Percentiles rank a stretch among this genome's conserved stretches.
These are phyloP conservation scores for Amphipoea oculea DNA, from an alignment of 2,888 invertebrate genomes.

Conservation along the genomic window DNA sequence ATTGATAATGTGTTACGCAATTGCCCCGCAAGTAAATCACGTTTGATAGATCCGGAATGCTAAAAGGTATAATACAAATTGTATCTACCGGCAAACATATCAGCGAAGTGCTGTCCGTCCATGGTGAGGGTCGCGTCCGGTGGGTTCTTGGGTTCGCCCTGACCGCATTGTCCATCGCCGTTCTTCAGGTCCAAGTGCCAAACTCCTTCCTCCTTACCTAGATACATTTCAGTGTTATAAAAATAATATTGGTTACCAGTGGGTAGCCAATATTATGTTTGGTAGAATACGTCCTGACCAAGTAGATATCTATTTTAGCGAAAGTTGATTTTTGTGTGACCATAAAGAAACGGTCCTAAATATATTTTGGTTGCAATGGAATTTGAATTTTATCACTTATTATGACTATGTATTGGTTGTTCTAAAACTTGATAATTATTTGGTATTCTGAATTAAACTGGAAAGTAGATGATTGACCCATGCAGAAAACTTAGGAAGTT, in stretches of 20 bases:
- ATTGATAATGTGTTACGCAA: too few relatives aligned
- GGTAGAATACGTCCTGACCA: too few relatives aligned
- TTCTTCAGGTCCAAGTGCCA: slow-evolving; percentile 98
- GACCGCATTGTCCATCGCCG: slow-evolving; percentile 94
- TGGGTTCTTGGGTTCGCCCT: slow-evolving; percentile 92
- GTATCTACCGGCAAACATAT: slow-evolving; percentile 93
- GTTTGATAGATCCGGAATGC: not conserved
- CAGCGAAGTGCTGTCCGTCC: slow-evolving; percentile 94
- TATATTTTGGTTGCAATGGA: not conserved
- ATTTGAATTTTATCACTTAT: not conserved
- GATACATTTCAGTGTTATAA: not conserved
- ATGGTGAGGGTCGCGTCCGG: slow-evolving; percentile 96
- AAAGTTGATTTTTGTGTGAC: not conserved
- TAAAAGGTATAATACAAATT: not conserved
- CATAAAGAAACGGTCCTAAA: not conserved
- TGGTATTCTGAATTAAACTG: not conserved
- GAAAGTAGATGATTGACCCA: not conserved
- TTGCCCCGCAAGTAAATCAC: too few relatives aligned
- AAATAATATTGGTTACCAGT: not conserved
- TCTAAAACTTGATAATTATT: not conserved
- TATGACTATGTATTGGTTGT: not conserved
- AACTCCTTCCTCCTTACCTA: slow-evolving; percentile 92
- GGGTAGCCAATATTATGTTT: too few relatives aligned
- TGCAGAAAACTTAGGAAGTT: not conserved
- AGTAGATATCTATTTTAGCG: too few relatives aligned